Evolutionary conservation across 2,888 invertebrate genomes (phyloP).

Genomic region (Ennomos quercinarius): DNA sequence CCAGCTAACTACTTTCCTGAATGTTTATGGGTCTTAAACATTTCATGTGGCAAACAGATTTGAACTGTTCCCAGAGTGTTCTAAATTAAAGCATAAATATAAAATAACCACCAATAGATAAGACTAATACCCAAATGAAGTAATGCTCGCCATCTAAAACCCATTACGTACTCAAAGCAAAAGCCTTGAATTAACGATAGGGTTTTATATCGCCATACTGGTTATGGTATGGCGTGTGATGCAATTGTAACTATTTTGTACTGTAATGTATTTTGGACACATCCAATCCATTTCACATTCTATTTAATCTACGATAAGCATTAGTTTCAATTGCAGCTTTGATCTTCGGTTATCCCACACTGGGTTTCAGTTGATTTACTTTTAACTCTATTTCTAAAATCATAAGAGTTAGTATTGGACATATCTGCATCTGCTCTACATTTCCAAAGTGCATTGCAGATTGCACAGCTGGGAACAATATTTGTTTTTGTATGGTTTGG

Average conservation of each 20-base stretch:
- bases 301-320: slow-evolving; percentile 22
- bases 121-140: slow-evolving; percentile 18
- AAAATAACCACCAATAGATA: slow-evolving; percentile 16
- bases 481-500: slow-evolving; percentile 35
- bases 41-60: no score
- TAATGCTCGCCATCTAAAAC: slow-evolving; percentile 13
- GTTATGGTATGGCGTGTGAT: slow-evolving; percentile 46
- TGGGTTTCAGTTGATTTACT: slow-evolving; percentile 1
- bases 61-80: no score
- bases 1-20: no score
- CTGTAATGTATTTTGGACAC: slow-evolving; percentile 39
- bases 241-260: slow-evolving; percentile 44
- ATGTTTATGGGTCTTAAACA: no score
- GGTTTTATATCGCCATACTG: slow-evolving; percentile 40
- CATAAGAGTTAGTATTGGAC: slow-evolving; percentile 21
- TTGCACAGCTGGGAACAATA: slow-evolving; percentile 29
- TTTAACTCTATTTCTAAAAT: slow-evolving; percentile 20
- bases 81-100: slow-evolving; percentile 19
- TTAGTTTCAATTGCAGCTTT: slow-evolving; percentile 7
- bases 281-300: slow-evolving; percentile 20
- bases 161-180: slow-evolving; percentile 40
- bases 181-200: slow-evolving; percentile 48
- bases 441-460: slow-evolving; percentile 31
- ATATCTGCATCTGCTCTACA: slow-evolving; percentile 27
- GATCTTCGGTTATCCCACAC: slow-evolving; percentile 5